phyloP scores from a whole-genome alignment of 2,113 vertebrate species.

The Shinisaurus crocodilurus region DNA sequence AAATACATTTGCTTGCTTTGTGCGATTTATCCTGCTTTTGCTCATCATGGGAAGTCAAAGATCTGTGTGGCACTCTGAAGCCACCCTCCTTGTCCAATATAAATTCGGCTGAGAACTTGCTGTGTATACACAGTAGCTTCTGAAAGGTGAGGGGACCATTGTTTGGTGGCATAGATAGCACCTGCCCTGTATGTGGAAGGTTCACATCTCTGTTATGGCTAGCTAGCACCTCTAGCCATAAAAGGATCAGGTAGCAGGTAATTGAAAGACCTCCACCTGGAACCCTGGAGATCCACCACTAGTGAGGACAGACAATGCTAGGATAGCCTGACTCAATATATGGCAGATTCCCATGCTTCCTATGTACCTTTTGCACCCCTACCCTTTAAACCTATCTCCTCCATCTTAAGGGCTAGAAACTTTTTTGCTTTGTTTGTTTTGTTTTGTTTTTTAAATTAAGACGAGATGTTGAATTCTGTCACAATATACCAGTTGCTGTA shows the following conservation, averaged over 20 bases:
- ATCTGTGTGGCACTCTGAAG: neutral
- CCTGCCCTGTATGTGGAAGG: neutral
- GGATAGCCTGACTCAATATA: neutral
- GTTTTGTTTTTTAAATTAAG: too few species aligned
- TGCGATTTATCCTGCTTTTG: neutral
- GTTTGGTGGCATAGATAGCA: too few species aligned
- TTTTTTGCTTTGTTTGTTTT: too few species aligned
- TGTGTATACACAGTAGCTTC: neutral
- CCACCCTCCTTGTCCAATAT: neutral
- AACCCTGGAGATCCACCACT: neutral
- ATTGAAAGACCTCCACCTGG: neutral
- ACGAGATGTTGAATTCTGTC: neutral
- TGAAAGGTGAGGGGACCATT: neutral
- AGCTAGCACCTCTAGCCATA: neutral
- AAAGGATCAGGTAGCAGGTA: neutral
- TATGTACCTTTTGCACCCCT: neutral
- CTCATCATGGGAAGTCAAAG: neutral
- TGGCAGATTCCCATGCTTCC: too few species aligned
- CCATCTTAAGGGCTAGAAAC: neutral
- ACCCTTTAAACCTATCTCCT: neutral
- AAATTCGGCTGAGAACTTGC: neutral
- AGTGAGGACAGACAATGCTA: neutral
- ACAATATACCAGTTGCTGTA: neutral
- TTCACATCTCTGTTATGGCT: neutral
- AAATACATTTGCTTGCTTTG: neutral